Base-by-base conservation (phyloP, 2,888 invertebrate species). In the Eilema sororculum region DNA sequence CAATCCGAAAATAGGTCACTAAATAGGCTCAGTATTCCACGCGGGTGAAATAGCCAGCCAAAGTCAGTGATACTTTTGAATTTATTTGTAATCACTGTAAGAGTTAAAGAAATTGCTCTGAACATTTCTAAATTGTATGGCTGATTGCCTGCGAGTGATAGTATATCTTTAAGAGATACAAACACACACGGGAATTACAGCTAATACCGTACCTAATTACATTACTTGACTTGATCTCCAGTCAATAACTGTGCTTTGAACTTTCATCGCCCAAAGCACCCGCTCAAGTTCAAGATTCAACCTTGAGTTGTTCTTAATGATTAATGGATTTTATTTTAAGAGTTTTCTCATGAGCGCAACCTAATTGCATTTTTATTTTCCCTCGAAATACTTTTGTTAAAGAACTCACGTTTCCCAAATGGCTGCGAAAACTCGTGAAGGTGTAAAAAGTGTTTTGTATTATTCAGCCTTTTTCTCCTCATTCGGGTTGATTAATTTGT, bases 401-500 rank as follows among this genome's bases (percentile, higher is more conserved):
- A 73, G 30, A 76, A 70, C 64, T 73, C 75, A 67, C 70, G 71
- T 61, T 57, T 59, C 24, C 52, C 22, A 72, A 74, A 65, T 71
- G 70, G 60, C 60, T 60, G 41, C 30, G 63, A 70, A 70, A 33
- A 67, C 69, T 73, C 74, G 74, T 73, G 68, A 77, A 84, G 81
- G 85, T 84, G 87, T 74, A 85, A 84, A 85, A 84, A 83, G 75
- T 78, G 72, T 80, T 75, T 83, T 88, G 78, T 83, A 86, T 89
- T 87, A 89, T 90, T 89, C 87, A 87, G 84, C 73, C 25, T 77
- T 70, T 82, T 80, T 81, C 78, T 80, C 79, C 84, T 84, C 82
- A 83, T 87, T 88, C 84, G 84, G 82, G 86, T 86, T 90, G 90
- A 90, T 89, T 91, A 91, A 92, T 91, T 88, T 86, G 86, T 86